Percentiles rank a stretch among this genome's conserved stretches.
Evolutionary conservation across 2,888 invertebrate species (phyloP).

Genomic region (Drosophila multiciliata): DNA sequence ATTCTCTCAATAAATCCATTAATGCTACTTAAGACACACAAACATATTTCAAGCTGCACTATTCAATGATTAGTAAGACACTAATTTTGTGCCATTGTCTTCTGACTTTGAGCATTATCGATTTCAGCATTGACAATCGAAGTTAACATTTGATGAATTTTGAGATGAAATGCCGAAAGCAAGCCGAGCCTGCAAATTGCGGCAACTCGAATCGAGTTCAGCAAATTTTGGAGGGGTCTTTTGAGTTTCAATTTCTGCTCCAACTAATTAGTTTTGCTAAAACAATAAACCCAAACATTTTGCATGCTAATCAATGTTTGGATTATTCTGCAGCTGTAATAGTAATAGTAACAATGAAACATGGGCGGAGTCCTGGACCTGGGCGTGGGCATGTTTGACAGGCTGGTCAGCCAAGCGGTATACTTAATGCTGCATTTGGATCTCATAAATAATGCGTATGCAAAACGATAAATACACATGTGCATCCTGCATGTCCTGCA

Average conservation of each 20-base stretch:
- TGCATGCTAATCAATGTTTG: slow-evolving; percentile 65
- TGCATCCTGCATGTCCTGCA: slow-evolving; percentile 34
- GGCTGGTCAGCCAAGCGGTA: slow-evolving; percentile 35
- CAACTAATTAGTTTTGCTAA: slow-evolving; percentile 73
- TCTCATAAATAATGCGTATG: slow-evolving; percentile 75
- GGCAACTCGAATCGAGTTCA: slow-evolving; percentile 17
- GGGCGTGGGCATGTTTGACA: slow-evolving; percentile 20
- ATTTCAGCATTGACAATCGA: neutral
- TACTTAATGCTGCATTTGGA: slow-evolving; percentile 55
- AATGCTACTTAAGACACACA: too few relatives aligned
- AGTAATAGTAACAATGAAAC: neutral
- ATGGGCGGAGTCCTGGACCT: neutral
- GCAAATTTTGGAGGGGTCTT: neutral
- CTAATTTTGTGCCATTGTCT: neutral
- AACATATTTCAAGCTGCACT: neutral
- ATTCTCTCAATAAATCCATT: too few relatives aligned
- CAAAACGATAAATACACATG: slow-evolving; percentile 75
- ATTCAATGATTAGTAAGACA: too few relatives aligned
- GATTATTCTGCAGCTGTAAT: slow-evolving; percentile 60
- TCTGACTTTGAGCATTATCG: neutral
- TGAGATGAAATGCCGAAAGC: neutral
- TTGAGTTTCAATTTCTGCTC: slow-evolving; percentile 70
- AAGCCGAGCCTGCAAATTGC: slow-evolving; percentile 8
- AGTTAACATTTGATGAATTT: neutral
- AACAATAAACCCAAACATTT: slow-evolving; percentile 71